Conservation (phyloP, 2,888 invertebrate species). For the Limnephilus lunatus region DNA sequence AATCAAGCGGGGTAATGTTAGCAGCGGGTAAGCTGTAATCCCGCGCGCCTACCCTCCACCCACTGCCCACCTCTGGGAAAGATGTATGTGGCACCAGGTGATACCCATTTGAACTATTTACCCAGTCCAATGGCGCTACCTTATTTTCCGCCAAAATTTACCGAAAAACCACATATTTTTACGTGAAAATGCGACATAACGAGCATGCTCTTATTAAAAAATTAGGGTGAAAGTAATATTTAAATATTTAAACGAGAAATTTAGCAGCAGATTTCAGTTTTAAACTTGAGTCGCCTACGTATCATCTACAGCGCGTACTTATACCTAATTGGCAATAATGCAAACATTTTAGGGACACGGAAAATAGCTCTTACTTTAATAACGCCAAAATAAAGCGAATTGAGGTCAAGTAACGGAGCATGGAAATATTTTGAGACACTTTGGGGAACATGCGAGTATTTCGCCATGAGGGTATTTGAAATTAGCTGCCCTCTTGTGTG, state of each 20-base stretch:
- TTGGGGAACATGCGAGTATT: neutral
- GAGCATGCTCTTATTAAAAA: neutral
- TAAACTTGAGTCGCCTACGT: neutral
- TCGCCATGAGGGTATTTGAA: neutral
- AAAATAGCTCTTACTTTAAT: neutral
- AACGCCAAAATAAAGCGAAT: neutral
- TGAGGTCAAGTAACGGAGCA: neutral
- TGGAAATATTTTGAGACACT: neutral
- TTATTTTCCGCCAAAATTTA: neutral
- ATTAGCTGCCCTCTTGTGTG: neutral
- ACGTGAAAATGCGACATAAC: neutral
- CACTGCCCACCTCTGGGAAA: neutral
- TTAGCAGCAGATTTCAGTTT: neutral
- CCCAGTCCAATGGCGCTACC: constrained; percentile 11
- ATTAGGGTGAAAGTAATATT: neutral
- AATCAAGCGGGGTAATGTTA: neutral
- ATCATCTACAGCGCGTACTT: neutral
- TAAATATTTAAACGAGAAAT: neutral
- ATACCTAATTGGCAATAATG: neutral
- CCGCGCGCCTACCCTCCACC: neutral
- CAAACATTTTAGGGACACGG: neutral
- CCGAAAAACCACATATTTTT: neutral
- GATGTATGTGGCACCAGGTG: constrained; percentile 21
- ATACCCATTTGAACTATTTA: constrained; percentile 26
- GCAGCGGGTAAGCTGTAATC: constrained; percentile 8